Evolutionary conservation across 2,888 invertebrate species (phyloP), one percentile per base, ranked within the genome.

Genomic region (Drosophila testacea): DNA sequence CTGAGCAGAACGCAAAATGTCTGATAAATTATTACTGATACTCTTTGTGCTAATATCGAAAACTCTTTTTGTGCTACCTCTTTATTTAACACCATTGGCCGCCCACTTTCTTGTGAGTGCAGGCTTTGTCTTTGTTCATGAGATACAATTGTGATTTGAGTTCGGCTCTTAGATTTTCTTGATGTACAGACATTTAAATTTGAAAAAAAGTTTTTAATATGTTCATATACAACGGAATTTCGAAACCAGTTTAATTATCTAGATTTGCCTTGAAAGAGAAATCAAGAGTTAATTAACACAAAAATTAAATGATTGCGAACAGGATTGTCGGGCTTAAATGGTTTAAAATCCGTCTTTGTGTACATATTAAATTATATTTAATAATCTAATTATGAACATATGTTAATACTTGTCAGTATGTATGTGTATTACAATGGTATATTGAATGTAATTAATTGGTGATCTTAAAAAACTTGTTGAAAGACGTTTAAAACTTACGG

Each of bases 41-140:
- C 16, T 6, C 39, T 61, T 39, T 55, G 30, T n/a, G 13, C 44
- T 50, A 46, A 62, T 27, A 69, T 50, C 13, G 36, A 36, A 10
- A 27, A 6, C 9, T n/a, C 4, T 32, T 44, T 41, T 30, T 50
- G 13, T 54, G 10, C 28, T 22, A 27, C 10, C 22, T 30, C 48
- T 48, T 56, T 47, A 55, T 60, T 74, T 78, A 77, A 48, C 63
- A 70, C 64, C 54, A 64, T 50, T 67, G 54, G 44, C 60, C 64
- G 44, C 60, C 64, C 64, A 83, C 60, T 60, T 80, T 69, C 4
- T 11, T 44, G 7, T 27, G 6, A 16, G 32, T 46, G 16, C 10
- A 13, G 13, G 10, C 10, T 34, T 55, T 55, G 27, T 27, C 22
- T 13, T 22, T 34, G 34, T 1, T 39, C 13, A 13, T 16, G 4